A percentile compares a stretch with the other conserved stretches of the same genome.
Evolutionary conservation across 2,113 vertebrate genomes (phyloP).

Genomic region (Alexandromys fortis): DNA sequence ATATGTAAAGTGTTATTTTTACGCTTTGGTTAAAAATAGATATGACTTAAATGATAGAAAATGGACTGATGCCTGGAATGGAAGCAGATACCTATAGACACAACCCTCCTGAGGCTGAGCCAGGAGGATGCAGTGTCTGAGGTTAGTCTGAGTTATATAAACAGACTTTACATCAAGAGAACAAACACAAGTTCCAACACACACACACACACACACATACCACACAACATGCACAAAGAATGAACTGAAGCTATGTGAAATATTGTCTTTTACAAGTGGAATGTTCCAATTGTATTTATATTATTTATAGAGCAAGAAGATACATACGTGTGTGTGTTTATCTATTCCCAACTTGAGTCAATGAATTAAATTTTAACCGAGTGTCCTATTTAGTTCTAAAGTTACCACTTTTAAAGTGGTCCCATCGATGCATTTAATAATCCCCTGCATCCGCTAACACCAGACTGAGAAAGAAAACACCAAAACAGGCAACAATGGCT

Average conservation of each 20-base stretch:
- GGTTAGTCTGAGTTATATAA: not conserved
- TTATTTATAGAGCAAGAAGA: not conserved
- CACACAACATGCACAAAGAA: not conserved
- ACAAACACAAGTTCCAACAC: not conserved
- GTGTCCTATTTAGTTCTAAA: constrained; percentile 23
- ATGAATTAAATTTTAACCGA: not conserved
- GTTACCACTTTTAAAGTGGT: not conserved
- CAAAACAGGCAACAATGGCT: not conserved
- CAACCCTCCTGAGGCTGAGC: not conserved
- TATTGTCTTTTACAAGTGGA: constrained; percentile 1
- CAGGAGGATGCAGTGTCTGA: not conserved
- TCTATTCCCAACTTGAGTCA: not conserved
- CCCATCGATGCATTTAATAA: not conserved
- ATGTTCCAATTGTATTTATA: not conserved
- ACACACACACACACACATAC: not conserved
- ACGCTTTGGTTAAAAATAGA: not conserved
- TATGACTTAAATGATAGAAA: not conserved
- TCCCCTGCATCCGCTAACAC: not conserved
- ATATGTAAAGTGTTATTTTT: not conserved
- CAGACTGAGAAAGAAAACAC: not conserved
- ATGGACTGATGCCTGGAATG: not conserved
- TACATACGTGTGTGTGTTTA: not conserved
- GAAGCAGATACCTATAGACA: not conserved
- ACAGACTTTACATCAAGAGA: not conserved
- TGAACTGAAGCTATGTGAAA: not conserved